phyloP scores from a whole-genome alignment of 1,140 invertebrate species.

The Centruroides vittatus region DNA sequence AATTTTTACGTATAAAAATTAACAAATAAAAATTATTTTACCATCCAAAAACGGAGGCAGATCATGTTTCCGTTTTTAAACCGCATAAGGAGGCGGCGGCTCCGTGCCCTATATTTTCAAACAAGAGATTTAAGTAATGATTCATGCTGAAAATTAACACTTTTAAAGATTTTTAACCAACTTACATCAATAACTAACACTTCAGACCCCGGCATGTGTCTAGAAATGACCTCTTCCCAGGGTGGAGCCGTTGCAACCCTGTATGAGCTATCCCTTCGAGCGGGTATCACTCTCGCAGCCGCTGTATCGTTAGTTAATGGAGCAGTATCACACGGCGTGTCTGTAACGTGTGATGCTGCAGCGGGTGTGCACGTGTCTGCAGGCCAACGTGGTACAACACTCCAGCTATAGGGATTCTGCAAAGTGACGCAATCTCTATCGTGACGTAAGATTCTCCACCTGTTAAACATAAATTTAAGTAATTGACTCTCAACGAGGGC shows the following conservation, averaged over 20 bases:
- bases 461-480: neutral
- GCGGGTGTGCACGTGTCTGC: neutral
- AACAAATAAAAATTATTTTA: too few relatives aligned
- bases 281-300: neutral
- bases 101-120: constrained; percentile 3
- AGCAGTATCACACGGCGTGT: too few relatives aligned
- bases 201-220: neutral
- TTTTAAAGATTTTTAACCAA: neutral
- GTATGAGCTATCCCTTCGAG: neutral
- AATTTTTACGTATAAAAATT: too few relatives aligned
- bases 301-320: neutral
- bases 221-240: neutral
- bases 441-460: too few relatives aligned
- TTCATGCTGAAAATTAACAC: neutral
- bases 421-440: neutral
- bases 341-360: neutral
- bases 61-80: too few relatives aligned
- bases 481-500: neutral
- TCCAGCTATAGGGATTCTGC: neutral
- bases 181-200: neutral
- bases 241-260: neutral
- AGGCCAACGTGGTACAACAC: neutral
- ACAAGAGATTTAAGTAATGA: neutral
- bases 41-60: too few relatives aligned
- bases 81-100: constrained; percentile 7